Conservation (phyloP, 23 tunicate genomes). For the Trididemnum nubilum region DNA sequence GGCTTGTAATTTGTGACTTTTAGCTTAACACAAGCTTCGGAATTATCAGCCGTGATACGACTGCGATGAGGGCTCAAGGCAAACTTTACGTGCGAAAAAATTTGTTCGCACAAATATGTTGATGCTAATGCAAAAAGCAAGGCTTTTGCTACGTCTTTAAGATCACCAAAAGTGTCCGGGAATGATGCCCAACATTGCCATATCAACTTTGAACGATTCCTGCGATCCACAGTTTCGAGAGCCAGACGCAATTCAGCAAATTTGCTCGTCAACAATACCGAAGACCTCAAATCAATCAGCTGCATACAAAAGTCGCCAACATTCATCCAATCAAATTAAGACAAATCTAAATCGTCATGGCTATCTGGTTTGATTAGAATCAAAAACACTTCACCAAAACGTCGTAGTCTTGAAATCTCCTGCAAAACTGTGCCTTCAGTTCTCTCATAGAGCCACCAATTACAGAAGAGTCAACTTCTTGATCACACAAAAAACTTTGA, state of each 20-base stretch:
- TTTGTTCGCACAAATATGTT: neutral
- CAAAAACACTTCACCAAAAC: slow-evolving; percentile 43
- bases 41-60: too few species aligned
- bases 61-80: neutral
- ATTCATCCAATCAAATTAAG: too few species aligned
- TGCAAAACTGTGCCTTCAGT: slow-evolving; percentile 44
- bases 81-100: neutral
- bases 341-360: too few species aligned
- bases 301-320: too few species aligned
- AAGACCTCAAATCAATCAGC: too few species aligned
- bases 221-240: neutral
- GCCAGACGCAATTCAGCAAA: neutral
- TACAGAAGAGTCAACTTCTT: slow-evolving; percentile 30
- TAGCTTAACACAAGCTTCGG: too few species aligned
- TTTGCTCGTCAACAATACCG: slow-evolving; percentile 2
- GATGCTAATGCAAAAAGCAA: neutral
- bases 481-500: slow-evolving; percentile 35
- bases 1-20: too few species aligned
- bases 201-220: neutral
- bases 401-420: slow-evolving; percentile 49
- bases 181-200: slow-evolving; percentile 7
- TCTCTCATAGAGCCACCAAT: slow-evolving; percentile 33
- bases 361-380: too few species aligned
- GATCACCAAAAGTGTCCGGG: slow-evolving; percentile 15
- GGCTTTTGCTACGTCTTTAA: neutral